Percentiles rank a stretch among this genome's conserved stretches.
These are phyloP conservation scores for Parasteatoda tepidariorum DNA, from an alignment of 1,140 invertebrate genomes.

Conservation along the genomic window DNA sequence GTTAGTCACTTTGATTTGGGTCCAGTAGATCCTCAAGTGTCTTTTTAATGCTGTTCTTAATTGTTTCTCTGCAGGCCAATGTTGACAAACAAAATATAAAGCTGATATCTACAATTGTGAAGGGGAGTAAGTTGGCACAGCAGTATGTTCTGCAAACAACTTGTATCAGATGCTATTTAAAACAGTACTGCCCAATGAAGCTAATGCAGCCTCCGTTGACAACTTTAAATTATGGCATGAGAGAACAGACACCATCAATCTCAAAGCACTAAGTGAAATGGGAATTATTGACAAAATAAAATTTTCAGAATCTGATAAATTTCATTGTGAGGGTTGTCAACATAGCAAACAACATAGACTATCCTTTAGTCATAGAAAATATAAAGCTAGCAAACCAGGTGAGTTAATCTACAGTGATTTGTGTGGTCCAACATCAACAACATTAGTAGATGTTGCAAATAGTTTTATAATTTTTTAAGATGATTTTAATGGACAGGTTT, in stretches of 20 bases:
- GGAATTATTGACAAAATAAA: slow-evolving; percentile 9
- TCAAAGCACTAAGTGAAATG: slow-evolving; percentile 5
- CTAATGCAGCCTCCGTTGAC: background rate
- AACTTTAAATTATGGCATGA: slow-evolving; percentile 41
- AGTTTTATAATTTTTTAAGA: slow-evolving; percentile 68
- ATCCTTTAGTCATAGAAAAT: background rate
- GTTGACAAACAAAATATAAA: background rate
- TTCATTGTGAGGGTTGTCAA: slow-evolving; percentile 21
- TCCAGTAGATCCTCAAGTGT: no score
- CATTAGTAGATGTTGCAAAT: slow-evolving; percentile 64
- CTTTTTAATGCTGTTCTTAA: no score
- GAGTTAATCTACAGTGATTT: slow-evolving; percentile 66
- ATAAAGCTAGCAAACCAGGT: slow-evolving; percentile 51
- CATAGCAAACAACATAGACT: background rate
- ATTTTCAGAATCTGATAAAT: background rate
- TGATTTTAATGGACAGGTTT: slow-evolving; percentile 67
- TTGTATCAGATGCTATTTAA: slow-evolving; percentile 12
- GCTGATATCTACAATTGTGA: slow-evolving; percentile 1
- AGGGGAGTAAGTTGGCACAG: background rate
- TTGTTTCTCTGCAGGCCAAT: no score
- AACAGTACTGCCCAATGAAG: background rate
- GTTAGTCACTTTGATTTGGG: no score
- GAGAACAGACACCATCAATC: slow-evolving; percentile 22
- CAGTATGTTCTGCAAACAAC: background rate
- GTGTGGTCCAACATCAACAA: slow-evolving; percentile 65